Conservation (phyloP, 2,113 vertebrate species). For the Ophthalmolycus amberensis region DNA sequence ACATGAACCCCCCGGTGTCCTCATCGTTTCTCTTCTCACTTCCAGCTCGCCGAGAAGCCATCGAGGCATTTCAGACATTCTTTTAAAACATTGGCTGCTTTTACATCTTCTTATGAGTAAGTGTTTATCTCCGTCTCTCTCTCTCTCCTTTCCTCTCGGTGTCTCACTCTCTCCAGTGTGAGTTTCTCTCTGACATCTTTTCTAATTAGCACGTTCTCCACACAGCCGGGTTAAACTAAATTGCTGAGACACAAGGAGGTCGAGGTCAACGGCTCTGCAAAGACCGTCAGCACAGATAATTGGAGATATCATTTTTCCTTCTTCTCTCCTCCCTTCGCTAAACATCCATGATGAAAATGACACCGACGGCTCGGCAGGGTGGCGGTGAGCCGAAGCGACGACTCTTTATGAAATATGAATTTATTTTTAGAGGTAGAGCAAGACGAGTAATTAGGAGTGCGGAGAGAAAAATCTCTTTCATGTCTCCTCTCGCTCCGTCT, state of each 20-base stretch:
- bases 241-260: constrained; percentile 79
- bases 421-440: constrained; percentile 73
- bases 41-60: constrained; percentile 24
- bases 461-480: constrained; percentile 66
- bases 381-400: constrained; percentile 44
- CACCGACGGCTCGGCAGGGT: constrained; percentile 58
- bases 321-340: constrained; percentile 44
- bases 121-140: constrained; percentile 63
- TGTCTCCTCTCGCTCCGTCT: constrained; percentile 57
- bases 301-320: constrained; percentile 49
- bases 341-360: constrained; percentile 81
- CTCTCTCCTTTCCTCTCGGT: background rate
- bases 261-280: constrained; percentile 80
- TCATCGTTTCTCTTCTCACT: constrained; percentile 12
- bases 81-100: constrained; percentile 49
- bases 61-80: constrained; percentile 40
- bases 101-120: constrained; percentile 54
- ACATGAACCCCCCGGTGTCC: background rate
- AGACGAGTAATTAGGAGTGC: constrained; percentile 74
- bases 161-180: constrained; percentile 40
- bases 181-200: constrained; percentile 79
- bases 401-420: constrained; percentile 62
- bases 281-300: constrained; percentile 81
- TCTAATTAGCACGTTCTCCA: constrained; percentile 79
- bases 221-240: constrained; percentile 82